Evolutionary conservation across 2,113 vertebrate genomes (phyloP).

Genomic region (human (Homo sapiens)): DNA sequence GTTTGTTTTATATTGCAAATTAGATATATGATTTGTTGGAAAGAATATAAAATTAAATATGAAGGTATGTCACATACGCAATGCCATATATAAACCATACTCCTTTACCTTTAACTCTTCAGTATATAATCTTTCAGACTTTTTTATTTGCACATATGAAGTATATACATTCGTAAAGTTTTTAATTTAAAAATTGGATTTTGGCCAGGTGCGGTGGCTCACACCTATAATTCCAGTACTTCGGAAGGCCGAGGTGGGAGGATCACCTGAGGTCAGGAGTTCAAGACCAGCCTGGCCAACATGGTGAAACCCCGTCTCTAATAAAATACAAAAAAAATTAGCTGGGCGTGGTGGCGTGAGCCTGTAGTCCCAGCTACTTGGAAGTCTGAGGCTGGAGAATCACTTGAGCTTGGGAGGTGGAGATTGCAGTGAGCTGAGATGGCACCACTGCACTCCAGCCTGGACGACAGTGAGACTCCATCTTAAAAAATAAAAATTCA

Average conservation of each 20-base stretch:
- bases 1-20: slow-evolving; percentile 38
- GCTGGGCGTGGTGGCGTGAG: neutral
- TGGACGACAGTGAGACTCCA: neutral
- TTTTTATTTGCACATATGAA: neutral
- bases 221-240: neutral
- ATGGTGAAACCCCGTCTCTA: neutral
- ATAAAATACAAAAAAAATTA: neutral
- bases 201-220: neutral
- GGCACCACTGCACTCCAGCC: neutral
- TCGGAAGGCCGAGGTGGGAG: neutral
- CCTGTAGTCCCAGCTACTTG: neutral
- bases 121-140: neutral
- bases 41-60: slow-evolving; percentile 38
- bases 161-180: neutral
- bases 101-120: neutral
- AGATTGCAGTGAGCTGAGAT: neutral
- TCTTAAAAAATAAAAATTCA: neutral
- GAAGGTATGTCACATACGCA: neutral
- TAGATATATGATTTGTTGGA: neutral
- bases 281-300: neutral
- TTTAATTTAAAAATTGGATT: neutral
- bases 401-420: neutral
- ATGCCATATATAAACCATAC: neutral
- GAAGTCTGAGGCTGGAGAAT: neutral
- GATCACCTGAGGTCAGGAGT: neutral